A percentile compares a stretch with the other conserved stretches of the same genome.
phyloP scores from a whole-genome alignment of 2,113 vertebrate species.

The Phalacrocorax brasilianus region DNA sequence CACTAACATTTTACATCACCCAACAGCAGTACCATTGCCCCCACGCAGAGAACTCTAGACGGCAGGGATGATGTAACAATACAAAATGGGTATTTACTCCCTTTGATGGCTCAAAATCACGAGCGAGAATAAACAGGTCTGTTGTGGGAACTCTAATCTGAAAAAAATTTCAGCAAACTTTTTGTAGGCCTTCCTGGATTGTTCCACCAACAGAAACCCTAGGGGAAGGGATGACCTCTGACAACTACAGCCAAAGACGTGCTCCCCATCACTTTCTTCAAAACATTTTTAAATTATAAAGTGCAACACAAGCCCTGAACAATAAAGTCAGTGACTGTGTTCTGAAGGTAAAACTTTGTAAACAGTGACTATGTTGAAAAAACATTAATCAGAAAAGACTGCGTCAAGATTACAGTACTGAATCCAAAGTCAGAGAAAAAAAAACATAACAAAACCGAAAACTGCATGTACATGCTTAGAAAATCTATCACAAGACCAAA shows the following conservation, averaged over 20 bases:
- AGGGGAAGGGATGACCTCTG: not conserved
- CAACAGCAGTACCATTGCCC: not conserved
- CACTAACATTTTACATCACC: not conserved
- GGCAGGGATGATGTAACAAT: not conserved
- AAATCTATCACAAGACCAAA: not conserved
- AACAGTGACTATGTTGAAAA: not conserved
- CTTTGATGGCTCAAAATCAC: not conserved
- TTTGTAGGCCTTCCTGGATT: not conserved
- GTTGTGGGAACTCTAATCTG: not conserved
- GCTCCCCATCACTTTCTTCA: not conserved
- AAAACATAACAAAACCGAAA: not conserved
- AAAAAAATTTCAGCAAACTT: not conserved
- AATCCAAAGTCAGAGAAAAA: not conserved
- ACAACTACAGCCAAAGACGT: not conserved
- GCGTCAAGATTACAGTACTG: not conserved
- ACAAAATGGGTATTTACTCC: not conserved
- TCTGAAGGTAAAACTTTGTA: not conserved
- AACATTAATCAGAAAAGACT: not conserved
- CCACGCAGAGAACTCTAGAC: not conserved
- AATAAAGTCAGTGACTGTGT: not conserved
- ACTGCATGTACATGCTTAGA: not conserved
- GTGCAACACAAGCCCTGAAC: accelerated
- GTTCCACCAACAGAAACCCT: not conserved
- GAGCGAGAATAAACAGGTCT: not conserved
- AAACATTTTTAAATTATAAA: not conserved